Percentiles rank a stretch among this genome's conserved stretches.
phyloP scores from a whole-genome alignment of 2,113 vertebrate species.

The Oncorhynchus tshawytscha region DNA sequence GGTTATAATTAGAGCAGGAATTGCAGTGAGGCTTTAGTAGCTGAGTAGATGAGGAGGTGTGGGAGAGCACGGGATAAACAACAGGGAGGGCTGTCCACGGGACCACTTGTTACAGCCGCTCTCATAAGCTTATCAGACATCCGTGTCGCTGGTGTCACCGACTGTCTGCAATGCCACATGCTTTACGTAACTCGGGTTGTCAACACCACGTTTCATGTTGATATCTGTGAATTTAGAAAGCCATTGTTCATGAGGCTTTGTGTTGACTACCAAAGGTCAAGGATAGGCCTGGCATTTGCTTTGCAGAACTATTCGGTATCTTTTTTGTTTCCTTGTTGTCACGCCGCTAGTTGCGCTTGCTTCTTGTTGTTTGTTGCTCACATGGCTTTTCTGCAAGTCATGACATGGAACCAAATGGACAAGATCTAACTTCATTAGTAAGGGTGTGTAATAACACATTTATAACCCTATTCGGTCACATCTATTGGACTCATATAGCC shows the following conservation, averaged over 20 bases:
- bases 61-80: neutral
- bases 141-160: neutral
- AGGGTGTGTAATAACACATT: neutral
- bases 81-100: neutral
- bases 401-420: neutral
- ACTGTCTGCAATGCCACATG: neutral
- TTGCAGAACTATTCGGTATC: conserved; percentile 47
- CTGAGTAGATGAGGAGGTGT: neutral
- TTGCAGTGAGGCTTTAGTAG: neutral
- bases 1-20: conserved; percentile 25
- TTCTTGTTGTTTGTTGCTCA: conserved; percentile 31
- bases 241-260: neutral
- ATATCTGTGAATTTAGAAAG: neutral
- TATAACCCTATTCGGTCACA: neutral
- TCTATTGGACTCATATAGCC: neutral
- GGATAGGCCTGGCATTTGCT: conserved; percentile 13
- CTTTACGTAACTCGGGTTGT: neutral
- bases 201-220: neutral
- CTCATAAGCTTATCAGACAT: neutral
- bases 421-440: neutral
- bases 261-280: conserved; percentile 14
- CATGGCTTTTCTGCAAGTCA: conserved; percentile 31
- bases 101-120: neutral
- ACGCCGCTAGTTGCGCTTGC: neutral
- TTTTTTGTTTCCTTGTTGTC: conserved; percentile 19